These are phyloP conservation scores for Litocranius walleri DNA, from an alignment of 2,113 vertebrate species.

Conservation along the genomic window DNA sequence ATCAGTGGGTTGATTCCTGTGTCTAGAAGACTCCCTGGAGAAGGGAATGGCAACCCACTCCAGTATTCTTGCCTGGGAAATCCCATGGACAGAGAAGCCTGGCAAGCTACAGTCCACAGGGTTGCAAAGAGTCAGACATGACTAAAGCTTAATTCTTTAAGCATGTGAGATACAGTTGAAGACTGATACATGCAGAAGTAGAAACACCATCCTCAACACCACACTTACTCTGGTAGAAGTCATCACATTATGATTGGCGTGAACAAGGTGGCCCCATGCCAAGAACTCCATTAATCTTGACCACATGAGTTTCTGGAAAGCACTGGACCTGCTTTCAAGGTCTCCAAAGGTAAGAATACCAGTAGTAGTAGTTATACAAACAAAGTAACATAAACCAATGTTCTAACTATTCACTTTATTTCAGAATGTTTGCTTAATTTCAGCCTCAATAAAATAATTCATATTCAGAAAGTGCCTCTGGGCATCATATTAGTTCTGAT, in stretches of 20 bases:
- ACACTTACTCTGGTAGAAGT: neutral
- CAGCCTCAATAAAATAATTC: neutral
- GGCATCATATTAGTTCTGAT: neutral
- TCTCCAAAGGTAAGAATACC: neutral
- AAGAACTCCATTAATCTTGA: neutral
- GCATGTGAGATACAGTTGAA: neutral
- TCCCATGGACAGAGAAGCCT: neutral
- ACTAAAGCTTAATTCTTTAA: neutral
- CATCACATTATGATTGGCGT: neutral
- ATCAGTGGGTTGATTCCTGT: neutral
- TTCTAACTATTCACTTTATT: neutral
- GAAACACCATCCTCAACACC: neutral
- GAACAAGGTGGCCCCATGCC: neutral
- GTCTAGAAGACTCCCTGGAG: neutral
- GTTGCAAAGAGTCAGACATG: neutral
- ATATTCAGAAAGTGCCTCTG: neutral
- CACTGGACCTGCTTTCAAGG: neutral
- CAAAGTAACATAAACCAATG: neutral
- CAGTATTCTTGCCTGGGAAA: neutral
- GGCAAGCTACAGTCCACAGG: neutral
- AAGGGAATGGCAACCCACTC: neutral
- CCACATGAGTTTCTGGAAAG: neutral
- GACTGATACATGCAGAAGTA: neutral
- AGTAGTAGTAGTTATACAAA: neutral
- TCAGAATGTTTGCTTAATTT: neutral